Conservation (phyloP, 53 echinoderm and acorn worm species). For the Actinopyga echinites region DNA sequence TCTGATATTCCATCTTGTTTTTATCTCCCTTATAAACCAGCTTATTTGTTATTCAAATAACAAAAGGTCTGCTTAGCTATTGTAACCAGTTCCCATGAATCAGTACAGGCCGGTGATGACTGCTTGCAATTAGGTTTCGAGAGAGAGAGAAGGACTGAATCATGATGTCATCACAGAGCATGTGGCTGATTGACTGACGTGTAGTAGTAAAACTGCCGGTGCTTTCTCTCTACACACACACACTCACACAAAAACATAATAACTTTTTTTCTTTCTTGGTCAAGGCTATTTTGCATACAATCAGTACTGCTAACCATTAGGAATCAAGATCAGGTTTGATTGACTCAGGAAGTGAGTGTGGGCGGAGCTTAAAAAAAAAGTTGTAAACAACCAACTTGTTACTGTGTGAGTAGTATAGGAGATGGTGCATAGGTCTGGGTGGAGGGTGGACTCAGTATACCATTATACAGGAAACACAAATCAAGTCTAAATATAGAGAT, state of each 20-base stretch:
- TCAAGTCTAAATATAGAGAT: no score
- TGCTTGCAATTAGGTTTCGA: no score
- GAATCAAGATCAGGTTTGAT: background rate
- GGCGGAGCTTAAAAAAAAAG: slow-evolving; percentile 16
- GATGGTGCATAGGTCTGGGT: no score
- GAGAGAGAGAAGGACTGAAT: background rate
- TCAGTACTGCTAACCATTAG: slow-evolving; percentile 13
- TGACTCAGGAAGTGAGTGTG: background rate
- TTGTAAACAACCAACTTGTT: background rate
- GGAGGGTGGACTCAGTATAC: no score
- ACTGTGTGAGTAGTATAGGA: no score
- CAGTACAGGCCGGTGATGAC: background rate
- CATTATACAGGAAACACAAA: no score
- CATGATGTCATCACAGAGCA: slow-evolving; percentile 5
- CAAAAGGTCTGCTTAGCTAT: slow-evolving; percentile 8
- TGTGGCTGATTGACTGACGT: background rate
- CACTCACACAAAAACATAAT: background rate
- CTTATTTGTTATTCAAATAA: slow-evolving; percentile 26
- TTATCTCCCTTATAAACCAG: background rate
- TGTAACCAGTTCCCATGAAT: background rate
- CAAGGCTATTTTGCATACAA: slow-evolving; percentile 35
- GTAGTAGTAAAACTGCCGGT: slow-evolving; percentile 1
- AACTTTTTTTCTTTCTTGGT: background rate
- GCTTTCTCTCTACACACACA: no score
- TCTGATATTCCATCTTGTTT: slow-evolving; percentile 19